Evolutionary conservation across 64 coral and sea anemone species (phyloP), one percentile per base, ranked within the genome.

Genomic region (Montipora efflorescens): DNA sequence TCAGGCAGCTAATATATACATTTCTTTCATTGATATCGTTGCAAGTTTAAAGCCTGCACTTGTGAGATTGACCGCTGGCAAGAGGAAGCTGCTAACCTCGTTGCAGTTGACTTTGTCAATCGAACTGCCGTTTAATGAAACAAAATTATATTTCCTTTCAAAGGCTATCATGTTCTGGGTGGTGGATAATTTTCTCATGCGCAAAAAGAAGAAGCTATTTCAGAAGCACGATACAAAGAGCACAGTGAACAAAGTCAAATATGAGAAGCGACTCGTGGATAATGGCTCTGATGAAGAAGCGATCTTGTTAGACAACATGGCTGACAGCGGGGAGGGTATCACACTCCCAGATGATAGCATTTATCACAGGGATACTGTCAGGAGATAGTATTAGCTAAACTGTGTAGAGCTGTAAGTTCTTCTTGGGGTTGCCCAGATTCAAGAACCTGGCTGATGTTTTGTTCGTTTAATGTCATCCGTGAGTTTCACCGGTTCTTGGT

Each of bases 131-230:
- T 36, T 36, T 36, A 36, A 36, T 36, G 36, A 36, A 36, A 36
- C 36, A 36, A 36, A 36, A 36, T 36, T 74, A 57, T 68, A 52
- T 45, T 95, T n/a, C 5, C 90, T 61, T 7, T 16, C 15, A 20
- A 25, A 99, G 97, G 97, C 95, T 28, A 87, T 99, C 8, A 96
- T 99, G 95, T 99, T 99, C 59, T 99, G 97, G 97, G 97, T 99
- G 77, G 97, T 99, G 48, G 97, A 99, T 58, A 95, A 95, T 62
- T 99, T 99, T 45, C 67, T 99, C 19, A 99, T 99, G 97, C 92
- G 81, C 22, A 94, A 99, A 81, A 89, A 92, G 77, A 93, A 95
- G 47, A 98, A 99, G 66, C 48, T 85, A 62, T 80, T 96, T 58
- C 76, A 75, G 69, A 88, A 79, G 62, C 92, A 99, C 5, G 77